Evolutionary conservation across 2,113 vertebrate species (phyloP), one percentile per base, ranked within the genome.

Genomic region (Burhinus oedicnemus): DNA sequence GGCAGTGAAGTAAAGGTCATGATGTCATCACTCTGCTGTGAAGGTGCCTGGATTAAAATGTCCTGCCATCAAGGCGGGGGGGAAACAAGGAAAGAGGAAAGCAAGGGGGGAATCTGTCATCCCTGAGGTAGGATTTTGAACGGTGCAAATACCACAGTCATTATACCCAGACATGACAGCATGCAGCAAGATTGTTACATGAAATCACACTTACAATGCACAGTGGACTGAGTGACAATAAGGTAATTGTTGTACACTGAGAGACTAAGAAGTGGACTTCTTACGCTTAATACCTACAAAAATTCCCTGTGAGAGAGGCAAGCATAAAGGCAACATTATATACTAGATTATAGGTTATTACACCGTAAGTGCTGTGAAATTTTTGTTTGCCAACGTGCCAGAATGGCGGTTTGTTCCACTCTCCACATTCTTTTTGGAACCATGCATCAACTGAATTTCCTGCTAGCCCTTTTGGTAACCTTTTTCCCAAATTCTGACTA

Each of bases 271-370:
- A 97, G 92, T 89, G 25, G 57, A 49, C 69, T 86, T 69, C 60
- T 92, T 89, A 27, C 9, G 26, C 83, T 88, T 91, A 83, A 77
- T 91, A 82, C 75, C 86, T 94, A 18, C 65, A 69, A 45, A 66
- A 89, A 30, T 70, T 86, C 87, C 38, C 88, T 93, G 40, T 77
- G 71, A 79, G 38, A 42, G 51, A 75, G 75, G 38, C 44, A 12
- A 25, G 11, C 54, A 98, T 97, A 98, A 98, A 98, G 96, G 91
- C 93, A 94, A 97, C 87, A 94, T 98, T 93, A 88, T 92, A 32
- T 81, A 27, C 49, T 72, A 49, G 57, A 72, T 42, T 91, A 58
- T 25, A 85, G 58, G 36, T 90, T 83, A 62, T 90, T 93, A 30
- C 42, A 20, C 38, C 45, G 12, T 38, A 91, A 94, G 42, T 47